Percentiles rank a stretch among this genome's conserved stretches.
phyloP scores from a whole-genome alignment of 2,888 invertebrate species.

The Rhogogaster chlorosoma region DNA sequence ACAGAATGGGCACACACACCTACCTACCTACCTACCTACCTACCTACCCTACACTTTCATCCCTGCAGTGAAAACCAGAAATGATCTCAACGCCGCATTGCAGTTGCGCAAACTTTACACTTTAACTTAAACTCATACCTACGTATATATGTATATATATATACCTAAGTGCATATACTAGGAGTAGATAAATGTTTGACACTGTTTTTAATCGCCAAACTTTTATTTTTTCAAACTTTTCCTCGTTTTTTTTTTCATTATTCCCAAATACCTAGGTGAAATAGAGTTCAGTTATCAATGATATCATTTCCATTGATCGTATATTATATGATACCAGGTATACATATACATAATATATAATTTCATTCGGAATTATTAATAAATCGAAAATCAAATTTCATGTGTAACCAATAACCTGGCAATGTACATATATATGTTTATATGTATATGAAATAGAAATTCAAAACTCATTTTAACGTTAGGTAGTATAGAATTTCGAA shows the following conservation, averaged over 20 bases:
- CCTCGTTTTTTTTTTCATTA: too few relatives aligned
- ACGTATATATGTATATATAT: background rate
- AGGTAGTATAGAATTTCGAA: background rate
- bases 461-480: background rate
- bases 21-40: background rate
- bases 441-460: background rate
- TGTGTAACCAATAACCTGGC: background rate
- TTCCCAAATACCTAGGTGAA: background rate
- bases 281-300: too few relatives aligned
- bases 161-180: background rate
- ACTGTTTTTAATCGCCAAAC: too few relatives aligned
- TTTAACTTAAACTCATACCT: background rate
- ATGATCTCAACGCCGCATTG: slow-evolving; percentile 33
- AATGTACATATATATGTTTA: background rate
- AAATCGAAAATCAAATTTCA: background rate
- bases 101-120: slow-evolving; percentile 39
- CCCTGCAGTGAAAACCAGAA: slow-evolving; percentile 9
- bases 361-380: background rate
- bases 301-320: too few relatives aligned
- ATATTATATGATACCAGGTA: too few relatives aligned
- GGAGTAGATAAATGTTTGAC: background rate
- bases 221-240: too few relatives aligned
- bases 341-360: background rate
- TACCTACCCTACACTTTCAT: background rate
- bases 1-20: background rate